Evolutionary conservation across 2,888 invertebrate species (phyloP), one percentile per base, ranked within the genome.

Genomic region (Cephus spinipes): DNA sequence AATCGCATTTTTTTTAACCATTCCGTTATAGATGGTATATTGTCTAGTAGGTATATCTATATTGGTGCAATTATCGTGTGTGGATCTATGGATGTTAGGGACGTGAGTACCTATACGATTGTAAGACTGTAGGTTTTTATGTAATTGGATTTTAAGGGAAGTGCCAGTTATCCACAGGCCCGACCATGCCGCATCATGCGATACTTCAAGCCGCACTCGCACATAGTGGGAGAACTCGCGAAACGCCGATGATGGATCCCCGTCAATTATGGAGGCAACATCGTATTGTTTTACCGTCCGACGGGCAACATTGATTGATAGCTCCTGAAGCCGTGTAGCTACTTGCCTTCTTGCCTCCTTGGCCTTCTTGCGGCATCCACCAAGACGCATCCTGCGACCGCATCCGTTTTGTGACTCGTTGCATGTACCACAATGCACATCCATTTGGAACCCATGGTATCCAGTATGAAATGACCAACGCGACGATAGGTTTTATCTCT

Each of bases 191-290:
- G 55, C 23, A 55, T 55, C 55, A 55, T 55, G 23, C 23, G 55
- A 55, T 23, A 23, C 55, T 9, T 9, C 1, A 55, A 55, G 55
- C 55, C 55, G 55, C 55, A 55, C 55, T 55, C 9, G 23, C 55
- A 23, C 55, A 6, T 55, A 55, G 33, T 40, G 71, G 31, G 35
- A 35, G 55, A 73, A 86, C 84, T 87, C 83, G 87, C 87, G 88
- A 89, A 89, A 89, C 86, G 86, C 87, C 89, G 89, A 91, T 91
- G 91, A 91, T 90, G 89, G 90, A 91, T 91, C 89, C 89, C 90
- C 91, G 90, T 91, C 91, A 91, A 91, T 91, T 91, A 91, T 89
- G 87, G 90, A 89, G 87, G 89, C 89, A 91, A 90, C 90, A 90
- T 90, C 88, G 91, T 91, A 91, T 90, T 91, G 91, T 91, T 91